Base-by-base conservation (phyloP, 2,888 invertebrate genomes). In the Gasteruption jaculator region DNA sequence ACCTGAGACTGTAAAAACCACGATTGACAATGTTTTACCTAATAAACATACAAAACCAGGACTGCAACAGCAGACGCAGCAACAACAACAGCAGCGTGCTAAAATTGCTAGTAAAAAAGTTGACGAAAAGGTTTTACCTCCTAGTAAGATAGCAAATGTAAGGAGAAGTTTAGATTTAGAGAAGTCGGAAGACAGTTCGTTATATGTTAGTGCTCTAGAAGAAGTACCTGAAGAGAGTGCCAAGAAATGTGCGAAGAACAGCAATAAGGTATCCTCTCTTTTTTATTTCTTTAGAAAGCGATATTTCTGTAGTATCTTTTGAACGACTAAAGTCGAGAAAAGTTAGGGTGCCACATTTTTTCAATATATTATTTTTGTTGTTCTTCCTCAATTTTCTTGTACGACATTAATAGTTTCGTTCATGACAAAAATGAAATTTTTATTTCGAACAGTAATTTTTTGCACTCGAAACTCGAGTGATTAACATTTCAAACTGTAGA, bases 181-280 rank as follows among this genome's bases (percentile, higher is more conserved):
- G 60, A 81, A 80, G 71, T 82, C 82, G 58, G 85, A 85, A 54
- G 85, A 86, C 27, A 65, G 55, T 55, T 85, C 86, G 15, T 71
- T 89, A 22, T 88, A 90, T 57, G 76, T 82, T 63, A 84, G 87
- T 45, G 87, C 89, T 4, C 72, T 86, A 54, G 88, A 89, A 62
- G 86, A 83, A 48, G 75, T 79, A 4, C 48, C 53, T 7, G 66
- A 65, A 8, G 64, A 61, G 7, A 53, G 51, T 49, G 50, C 43
- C 5, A 67, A 60, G 11, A 41, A 38, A 8, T 42, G 46, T 26
- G 40, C 32, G 21, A 46, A 12, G n/a, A n/a, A n/a, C n/a, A n/a
- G n/a, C 33, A 44, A 27, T 27, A 54, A 54, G 44, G 58, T 60
- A 42, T 79, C 78, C 76, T 25, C 14, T 18, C 15, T 26, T 29